Evolutionary conservation across 1,140 invertebrate species (phyloP).

Genomic region (Epicauta chinensis): DNA sequence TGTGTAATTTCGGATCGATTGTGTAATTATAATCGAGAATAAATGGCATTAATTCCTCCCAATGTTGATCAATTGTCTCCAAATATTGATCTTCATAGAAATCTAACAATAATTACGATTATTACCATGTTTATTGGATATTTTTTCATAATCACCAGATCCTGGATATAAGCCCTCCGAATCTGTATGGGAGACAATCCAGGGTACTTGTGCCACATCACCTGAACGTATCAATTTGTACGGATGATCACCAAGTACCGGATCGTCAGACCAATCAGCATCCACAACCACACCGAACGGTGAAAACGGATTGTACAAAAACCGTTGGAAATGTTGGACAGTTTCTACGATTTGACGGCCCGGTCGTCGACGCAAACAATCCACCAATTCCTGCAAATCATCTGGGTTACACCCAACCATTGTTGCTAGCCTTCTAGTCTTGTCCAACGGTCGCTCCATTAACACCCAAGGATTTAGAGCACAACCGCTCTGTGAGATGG

Average conservation of each 20-base stretch:
- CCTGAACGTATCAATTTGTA: conserved; percentile 44
- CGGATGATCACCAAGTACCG: conserved; percentile 50
- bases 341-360: too few species aligned
- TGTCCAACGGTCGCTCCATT: conserved; percentile 46
- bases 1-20: conserved; percentile 12
- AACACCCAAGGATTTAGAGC: conserved; percentile 61
- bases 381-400: too few species aligned
- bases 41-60: conserved; percentile 25
- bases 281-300: too few species aligned
- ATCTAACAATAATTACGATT: too few species aligned
- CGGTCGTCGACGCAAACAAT: too few species aligned
- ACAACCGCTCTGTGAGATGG: conserved; percentile 72
- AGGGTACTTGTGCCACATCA: conserved; percentile 36
- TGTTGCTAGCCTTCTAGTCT: too few species aligned
- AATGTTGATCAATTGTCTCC: conserved; percentile 10
- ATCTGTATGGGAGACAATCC: conserved; percentile 31
- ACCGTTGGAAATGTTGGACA: conserved; percentile 33
- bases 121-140: too few species aligned
- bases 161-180: conserved; percentile 39
- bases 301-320: conserved; percentile 38
- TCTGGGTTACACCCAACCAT: too few species aligned
- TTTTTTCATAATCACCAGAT: too few species aligned
- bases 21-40: conserved; percentile 34
- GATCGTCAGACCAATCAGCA: conserved; percentile 34
- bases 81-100: conserved; percentile 20